Conservation (phyloP, 2,113 vertebrate species). For the Ceuthmochares aereus region DNA sequence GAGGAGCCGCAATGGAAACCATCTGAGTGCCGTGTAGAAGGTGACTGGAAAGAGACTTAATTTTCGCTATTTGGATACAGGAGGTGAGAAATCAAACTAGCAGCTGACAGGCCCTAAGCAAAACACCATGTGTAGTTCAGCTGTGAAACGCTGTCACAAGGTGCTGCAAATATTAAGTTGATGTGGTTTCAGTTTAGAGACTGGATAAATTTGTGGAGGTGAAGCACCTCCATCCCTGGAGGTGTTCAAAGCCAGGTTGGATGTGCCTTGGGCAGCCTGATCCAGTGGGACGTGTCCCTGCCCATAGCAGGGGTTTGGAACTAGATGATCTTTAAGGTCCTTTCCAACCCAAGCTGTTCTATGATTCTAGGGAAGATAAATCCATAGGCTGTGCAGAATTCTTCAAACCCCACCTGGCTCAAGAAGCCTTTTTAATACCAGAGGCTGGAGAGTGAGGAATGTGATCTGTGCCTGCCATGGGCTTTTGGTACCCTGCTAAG, state of each 20-base stretch:
- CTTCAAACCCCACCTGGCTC: neutral
- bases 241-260: no score
- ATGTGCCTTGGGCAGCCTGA: no score
- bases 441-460: neutral
- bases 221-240: no score
- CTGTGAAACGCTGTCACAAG: neutral
- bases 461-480: neutral
- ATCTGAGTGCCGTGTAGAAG: neutral
- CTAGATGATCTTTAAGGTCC: no score
- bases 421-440: neutral
- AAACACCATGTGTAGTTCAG: rapidly evolving
- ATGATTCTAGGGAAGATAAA: no score
- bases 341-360: no score
- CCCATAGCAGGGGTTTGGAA: no score
- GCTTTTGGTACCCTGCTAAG: neutral
- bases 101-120: neutral
- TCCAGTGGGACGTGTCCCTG: no score
- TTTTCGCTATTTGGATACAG: neutral
- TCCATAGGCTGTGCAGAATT: neutral
- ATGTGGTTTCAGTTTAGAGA: neutral
- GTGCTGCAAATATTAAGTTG: neutral
- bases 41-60: neutral
- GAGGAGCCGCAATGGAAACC: neutral
- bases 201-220: neutral
- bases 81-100: neutral